phyloP scores from a whole-genome alignment of 37 sponge, comb jelly and placozoan genomes.

The Oopsacas minuta region DNA sequence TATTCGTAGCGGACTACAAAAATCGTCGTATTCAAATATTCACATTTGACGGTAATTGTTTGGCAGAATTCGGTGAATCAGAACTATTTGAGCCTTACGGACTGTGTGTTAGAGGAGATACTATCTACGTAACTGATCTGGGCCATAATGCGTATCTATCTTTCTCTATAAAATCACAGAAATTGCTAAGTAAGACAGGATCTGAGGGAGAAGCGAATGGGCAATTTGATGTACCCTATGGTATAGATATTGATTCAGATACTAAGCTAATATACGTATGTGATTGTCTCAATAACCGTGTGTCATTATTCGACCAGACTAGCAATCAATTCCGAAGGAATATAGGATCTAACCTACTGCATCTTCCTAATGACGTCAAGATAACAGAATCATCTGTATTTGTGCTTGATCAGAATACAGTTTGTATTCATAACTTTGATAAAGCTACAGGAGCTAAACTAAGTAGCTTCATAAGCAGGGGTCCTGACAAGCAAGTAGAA shows the following conservation, averaged over 20 bases:
- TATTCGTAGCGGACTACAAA: conserved; percentile 8
- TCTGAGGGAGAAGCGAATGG: neutral
- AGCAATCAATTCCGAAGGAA: neutral
- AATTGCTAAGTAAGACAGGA: neutral
- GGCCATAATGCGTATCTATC: neutral
- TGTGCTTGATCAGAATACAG: neutral
- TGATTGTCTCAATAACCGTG: neutral
- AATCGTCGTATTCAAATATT: neutral
- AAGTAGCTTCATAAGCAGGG: neutral
- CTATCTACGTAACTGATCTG: neutral
- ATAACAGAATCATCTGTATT: neutral
- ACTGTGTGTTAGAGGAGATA: neutral
- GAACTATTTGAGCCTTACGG: conserved; percentile 6
- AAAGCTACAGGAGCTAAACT: neutral
- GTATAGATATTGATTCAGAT: neutral
- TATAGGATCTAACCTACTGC: neutral
- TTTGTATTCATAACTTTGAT: conserved; percentile 17
- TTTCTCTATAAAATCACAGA: conserved; percentile 7
- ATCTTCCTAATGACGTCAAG: neutral
- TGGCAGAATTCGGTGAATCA: neutral
- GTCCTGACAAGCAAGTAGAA: neutral
- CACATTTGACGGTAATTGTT: neutral
- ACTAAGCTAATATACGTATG: neutral
- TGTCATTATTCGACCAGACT: neutral
- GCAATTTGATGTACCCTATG: conserved; percentile 1